A percentile compares a stretch with the other conserved stretches of the same genome.
Conservation (phyloP, 2,888 invertebrate species). For the Rhamphomyia laevipes region DNA sequence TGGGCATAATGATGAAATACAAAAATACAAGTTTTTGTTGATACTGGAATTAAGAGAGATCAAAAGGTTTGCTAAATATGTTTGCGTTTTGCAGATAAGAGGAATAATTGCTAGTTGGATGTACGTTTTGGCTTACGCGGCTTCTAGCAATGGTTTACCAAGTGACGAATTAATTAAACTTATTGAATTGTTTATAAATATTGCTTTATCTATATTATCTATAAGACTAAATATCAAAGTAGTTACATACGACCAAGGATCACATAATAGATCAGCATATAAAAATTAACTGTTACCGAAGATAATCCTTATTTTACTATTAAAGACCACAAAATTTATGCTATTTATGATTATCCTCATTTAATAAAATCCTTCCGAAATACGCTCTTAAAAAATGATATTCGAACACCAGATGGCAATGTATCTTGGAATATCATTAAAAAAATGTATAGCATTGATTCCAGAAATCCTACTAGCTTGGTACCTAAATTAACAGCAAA, state of each 20-base stretch:
- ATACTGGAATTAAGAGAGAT: background rate
- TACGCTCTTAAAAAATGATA: conserved; percentile 3
- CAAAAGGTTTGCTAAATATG: background rate
- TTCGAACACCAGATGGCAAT: conserved; percentile 6
- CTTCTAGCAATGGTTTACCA: background rate
- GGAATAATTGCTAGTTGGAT: background rate
- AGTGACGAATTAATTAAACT: background rate
- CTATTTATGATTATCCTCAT: conserved; percentile 6
- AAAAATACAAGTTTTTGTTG: conserved; percentile 1
- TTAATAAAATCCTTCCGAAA: conserved; percentile 7
- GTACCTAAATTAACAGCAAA: conserved; percentile 3
- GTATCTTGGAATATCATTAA: conserved; percentile 7
- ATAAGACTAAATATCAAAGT: background rate
- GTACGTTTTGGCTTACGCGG: background rate
- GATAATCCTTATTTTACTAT: no score
- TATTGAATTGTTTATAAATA: background rate
- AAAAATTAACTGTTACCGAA: no score
- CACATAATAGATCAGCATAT: background rate
- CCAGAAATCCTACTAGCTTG: conserved; percentile 3
- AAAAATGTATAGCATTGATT: conserved; percentile 4
- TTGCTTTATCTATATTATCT: no score
- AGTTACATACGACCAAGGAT: background rate
- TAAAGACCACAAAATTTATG: no score
- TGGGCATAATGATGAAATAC: background rate
- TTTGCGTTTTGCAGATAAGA: conserved; percentile 1